Conservation (phyloP, 2,888 invertebrate genomes). For the Spilosoma lubricipeda region DNA sequence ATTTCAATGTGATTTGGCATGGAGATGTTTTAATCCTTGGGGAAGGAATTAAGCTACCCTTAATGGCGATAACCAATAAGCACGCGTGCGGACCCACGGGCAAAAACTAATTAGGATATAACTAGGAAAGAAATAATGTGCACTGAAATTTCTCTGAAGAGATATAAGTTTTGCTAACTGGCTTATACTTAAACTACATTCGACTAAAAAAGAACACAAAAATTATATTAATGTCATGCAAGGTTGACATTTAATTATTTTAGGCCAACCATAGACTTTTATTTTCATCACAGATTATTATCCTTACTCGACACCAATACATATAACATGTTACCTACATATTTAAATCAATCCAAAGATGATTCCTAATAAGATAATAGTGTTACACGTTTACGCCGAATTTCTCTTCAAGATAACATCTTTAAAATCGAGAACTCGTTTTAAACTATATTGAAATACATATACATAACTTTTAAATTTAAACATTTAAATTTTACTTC, state of each 20-base stretch:
- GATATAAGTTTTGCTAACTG: no score
- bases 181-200: no score
- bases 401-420: neutral
- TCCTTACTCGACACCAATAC: conserved; percentile 10
- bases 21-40: no score
- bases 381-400: conserved; percentile 1
- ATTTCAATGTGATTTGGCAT: no score
- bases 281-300: conserved; percentile 10
- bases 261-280: neutral
- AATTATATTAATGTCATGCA: neutral
- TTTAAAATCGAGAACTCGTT: neutral
- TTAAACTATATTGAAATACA: neutral
- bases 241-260: neutral
- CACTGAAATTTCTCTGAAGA: no score
- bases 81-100: no score
- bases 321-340: neutral
- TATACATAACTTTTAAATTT: neutral
- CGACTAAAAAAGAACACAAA: neutral
- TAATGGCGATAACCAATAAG: no score
- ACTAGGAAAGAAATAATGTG: no score
- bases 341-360: neutral
- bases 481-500: neutral
- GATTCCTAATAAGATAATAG: conserved; percentile 2
- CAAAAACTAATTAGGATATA: no score
- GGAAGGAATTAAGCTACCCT: no score